Evolutionary conservation across 2,888 invertebrate species (phyloP), one percentile per base, ranked within the genome.

Genomic region (Argyresthia goedartella): DNA sequence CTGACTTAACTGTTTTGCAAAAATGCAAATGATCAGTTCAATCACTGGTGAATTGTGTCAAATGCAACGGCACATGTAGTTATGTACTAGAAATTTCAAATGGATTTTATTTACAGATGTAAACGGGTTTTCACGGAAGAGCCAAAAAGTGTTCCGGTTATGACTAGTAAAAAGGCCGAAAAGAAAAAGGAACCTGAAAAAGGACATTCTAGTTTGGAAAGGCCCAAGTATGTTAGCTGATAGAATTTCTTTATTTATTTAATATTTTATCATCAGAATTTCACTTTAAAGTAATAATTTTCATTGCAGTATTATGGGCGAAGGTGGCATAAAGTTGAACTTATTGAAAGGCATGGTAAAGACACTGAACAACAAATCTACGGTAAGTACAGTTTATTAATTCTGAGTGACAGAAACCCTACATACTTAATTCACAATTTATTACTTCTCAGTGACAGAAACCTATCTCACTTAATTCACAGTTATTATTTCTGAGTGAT

Each of bases 111-210:
- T 67, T 63, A 43, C 57, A 88, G 90, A 60, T 94, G 94, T 81
- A 90, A 89, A 69, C 86, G 91, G 63, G 89, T 91, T 66, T 89
- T 94, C 61, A 89, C 91, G 1, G 92, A 92, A 56, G 91, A 92
- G 64, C 92, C 93, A 35, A 93, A 93, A 76, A 77, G 82, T 69
- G 78, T 86, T 67, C 81, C 87, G 48, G 76, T 78, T 65, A 66
- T 74, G 55, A 80, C 69, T 70, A 86, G 82, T 65, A 84, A 84
- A 70, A 71, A 76, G 55, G 86, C 86, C 63, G 81, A 78, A 64
- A 85, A 87, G 69, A 85, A 86, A 64, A 85, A 85, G 54, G 86
- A 85, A 62, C 73, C 76, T 15, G 86, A 86, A 56, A 81, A 81
- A 64, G 14, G 36, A 16, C 44, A 34, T 11, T 45, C 68, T 43